Conservation (phyloP, 2,113 vertebrate species). For the Syrmaticus mikado region DNA sequence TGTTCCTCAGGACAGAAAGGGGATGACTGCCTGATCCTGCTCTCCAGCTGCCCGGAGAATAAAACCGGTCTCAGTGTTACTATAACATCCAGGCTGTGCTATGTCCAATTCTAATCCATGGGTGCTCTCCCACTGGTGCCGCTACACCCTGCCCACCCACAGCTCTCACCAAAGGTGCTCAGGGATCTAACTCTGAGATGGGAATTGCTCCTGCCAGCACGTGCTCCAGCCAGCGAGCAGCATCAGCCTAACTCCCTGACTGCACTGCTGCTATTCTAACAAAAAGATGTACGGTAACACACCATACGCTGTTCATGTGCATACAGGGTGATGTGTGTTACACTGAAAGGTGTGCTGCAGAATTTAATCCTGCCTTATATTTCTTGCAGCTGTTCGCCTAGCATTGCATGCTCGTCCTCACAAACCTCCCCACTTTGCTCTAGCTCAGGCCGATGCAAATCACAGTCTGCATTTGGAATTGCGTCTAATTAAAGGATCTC, state of each 20-base stretch:
- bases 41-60: not conserved
- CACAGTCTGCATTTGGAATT: not conserved
- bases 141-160: not conserved
- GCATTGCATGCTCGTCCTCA: fast-evolving
- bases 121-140: not conserved
- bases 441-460: not conserved
- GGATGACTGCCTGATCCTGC: not conserved
- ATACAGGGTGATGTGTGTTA: not conserved
- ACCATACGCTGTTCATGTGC: not conserved
- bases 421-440: not conserved
- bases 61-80: not conserved
- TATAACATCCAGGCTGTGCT: not conserved
- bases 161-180: not conserved
- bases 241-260: slow-evolving; percentile 24
- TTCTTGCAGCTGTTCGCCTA: not conserved
- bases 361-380: not conserved
- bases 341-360: not conserved
- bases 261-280: not conserved
- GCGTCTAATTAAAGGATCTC: slow-evolving; percentile 54
- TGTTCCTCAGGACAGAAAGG: not conserved
- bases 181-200: not conserved
- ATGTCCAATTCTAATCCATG: not conserved
- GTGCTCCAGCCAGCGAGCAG: slow-evolving; percentile 33
- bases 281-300: not conserved
- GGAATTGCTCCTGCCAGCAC: slow-evolving; percentile 6